Evolutionary conservation across 1,140 invertebrate species (phyloP).

Genomic region (Zaprionus africanus): DNA sequence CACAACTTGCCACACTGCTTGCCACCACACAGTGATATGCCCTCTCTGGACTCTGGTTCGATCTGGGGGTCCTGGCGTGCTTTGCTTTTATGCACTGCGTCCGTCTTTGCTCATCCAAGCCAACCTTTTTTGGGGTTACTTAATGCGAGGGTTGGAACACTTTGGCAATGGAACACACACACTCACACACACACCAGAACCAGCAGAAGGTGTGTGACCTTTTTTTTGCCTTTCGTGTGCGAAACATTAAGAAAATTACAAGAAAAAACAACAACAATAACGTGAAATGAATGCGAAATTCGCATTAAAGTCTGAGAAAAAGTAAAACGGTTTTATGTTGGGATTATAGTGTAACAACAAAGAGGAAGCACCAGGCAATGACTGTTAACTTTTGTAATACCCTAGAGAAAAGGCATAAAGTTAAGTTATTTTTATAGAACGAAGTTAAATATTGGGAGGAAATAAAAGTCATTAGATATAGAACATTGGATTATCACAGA

Average conservation of each 20-base stretch:
- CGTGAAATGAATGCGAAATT: slow-evolving; percentile 48
- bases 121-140: slow-evolving; percentile 33
- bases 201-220: slow-evolving; percentile 71
- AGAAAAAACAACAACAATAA: slow-evolving; percentile 24
- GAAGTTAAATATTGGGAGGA: no score
- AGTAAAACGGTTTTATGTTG: slow-evolving; percentile 58
- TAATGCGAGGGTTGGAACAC: slow-evolving; percentile 39
- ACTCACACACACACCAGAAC: background rate
- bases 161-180: slow-evolving; percentile 37
- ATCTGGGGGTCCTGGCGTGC: slow-evolving; percentile 7
- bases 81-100: slow-evolving; percentile 10
- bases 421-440: background rate
- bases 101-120: slow-evolving; percentile 3
- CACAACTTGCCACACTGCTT: slow-evolving; percentile 43
- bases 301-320: slow-evolving; percentile 73
- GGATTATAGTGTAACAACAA: slow-evolving; percentile 66
- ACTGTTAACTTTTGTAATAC: slow-evolving; percentile 20
- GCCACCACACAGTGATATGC: background rate
- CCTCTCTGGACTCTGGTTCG: background rate
- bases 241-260: slow-evolving; percentile 70
- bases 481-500: no score
- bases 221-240: slow-evolving; percentile 73
- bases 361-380: slow-evolving; percentile 24
- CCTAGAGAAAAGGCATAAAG: background rate
- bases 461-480: no score